Base-by-base conservation (phyloP, 2,888 invertebrate species). In the Phragmatobia fuliginosa region DNA sequence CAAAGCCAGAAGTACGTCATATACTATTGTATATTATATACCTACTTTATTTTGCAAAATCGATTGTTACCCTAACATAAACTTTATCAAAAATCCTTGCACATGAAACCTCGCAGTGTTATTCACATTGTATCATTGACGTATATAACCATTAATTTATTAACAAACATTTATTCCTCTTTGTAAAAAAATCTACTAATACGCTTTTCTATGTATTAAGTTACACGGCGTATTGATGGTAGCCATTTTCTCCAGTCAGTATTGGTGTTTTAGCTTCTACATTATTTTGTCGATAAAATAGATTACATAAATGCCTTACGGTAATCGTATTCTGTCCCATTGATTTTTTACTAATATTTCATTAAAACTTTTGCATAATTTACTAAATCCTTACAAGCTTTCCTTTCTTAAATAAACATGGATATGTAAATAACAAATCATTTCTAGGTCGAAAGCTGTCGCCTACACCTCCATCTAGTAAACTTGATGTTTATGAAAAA, bases 1-100 rank as follows among this genome's bases (percentile, higher is more conserved):
- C 93, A 97, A 97, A 95, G 97, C 97, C 95, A 96, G 96, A 96
- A 97, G 97, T 97, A 97, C 95, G 97, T 96, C 91, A 87, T 87
- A 88, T 85, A 88, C 87, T 90, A 85, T 90, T 28, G 97, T 97
- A 97, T 94, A 97, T 96, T 91, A 87, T 87, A 88, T 84, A 88
- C n/a, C n/a, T n/a, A n/a, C 87, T 88, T 90, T 90, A 84, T 91
- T 91, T 88, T 92, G 88, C 85, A 87, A 88, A 88, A 87, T 88
- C 86, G 83, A 85, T 82, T 88, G 87, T 91, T 91, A 87, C 89
- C 33, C 81, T 87, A 79, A 86, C 82, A 75, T 84, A 84, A 86
- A 83, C 83, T 79, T 82, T 78, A 75, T 79, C 80, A 80, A 77
- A 78, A 82, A 76, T 80, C 74, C 72, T 66, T 73, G 71, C 71